Percentiles rank a stretch among this genome's conserved stretches.
These are phyloP conservation scores for Eciton burchellii DNA, from an alignment of 1,140 invertebrate species.

Conservation along the genomic window DNA sequence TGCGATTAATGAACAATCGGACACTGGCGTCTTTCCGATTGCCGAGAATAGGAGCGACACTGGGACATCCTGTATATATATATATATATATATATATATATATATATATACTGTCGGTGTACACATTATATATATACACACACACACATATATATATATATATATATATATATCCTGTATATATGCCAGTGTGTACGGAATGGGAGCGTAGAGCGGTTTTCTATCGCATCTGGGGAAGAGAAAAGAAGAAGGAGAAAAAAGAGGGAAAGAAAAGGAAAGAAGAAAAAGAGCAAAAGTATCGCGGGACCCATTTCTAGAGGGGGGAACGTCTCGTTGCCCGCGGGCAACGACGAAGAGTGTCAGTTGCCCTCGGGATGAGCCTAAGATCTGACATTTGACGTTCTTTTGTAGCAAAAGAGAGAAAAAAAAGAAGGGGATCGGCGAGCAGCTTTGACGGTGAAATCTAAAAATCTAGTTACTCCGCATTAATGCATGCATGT, in stretches of 20 bases:
- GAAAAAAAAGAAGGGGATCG: too few species aligned
- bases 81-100: too few species aligned
- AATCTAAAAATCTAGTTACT: too few species aligned
- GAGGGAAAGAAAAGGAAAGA: too few species aligned
- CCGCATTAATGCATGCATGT: conserved; percentile 52
- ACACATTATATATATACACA: too few species aligned
- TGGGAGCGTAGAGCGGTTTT: conserved; percentile 29
- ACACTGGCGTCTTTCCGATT: background rate
- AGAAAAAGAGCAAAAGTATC: background rate
- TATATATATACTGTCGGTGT: too few species aligned
- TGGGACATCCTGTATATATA: conserved; percentile 5
- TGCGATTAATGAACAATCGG: background rate
- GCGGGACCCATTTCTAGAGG: conserved; percentile 9
- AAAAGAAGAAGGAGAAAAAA: too few species aligned
- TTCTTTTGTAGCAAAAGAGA: conserved; percentile 33
- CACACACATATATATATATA: too few species aligned
- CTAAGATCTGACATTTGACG: conserved; percentile 16
- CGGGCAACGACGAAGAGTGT: background rate
- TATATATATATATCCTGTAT: conserved; percentile 46
- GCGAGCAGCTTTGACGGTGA: too few species aligned
- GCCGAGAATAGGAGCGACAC: background rate
- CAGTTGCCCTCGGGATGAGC: background rate
- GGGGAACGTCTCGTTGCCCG: background rate
- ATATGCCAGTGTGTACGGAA: conserved; percentile 41
- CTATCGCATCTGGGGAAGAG: conserved; percentile 36